phyloP scores from a whole-genome alignment of 2,888 invertebrate species.

The Cordilura impudica region DNA sequence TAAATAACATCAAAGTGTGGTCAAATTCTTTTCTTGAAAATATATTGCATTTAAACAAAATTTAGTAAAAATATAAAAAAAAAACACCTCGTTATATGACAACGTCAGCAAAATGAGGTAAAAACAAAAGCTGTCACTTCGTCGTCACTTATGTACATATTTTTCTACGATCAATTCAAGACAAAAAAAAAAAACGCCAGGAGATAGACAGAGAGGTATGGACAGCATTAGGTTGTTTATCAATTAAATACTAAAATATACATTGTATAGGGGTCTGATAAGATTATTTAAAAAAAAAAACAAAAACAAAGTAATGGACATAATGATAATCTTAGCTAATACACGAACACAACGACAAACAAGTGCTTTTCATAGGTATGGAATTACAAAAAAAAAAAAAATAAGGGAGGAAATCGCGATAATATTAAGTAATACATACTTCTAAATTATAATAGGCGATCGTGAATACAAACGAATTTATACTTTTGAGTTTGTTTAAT shows the following conservation, averaged over 20 bases:
- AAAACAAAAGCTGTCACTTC: neutral
- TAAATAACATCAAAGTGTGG: constrained; percentile 22
- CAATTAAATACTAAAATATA: constrained; percentile 8
- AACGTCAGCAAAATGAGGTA: constrained; percentile 49
- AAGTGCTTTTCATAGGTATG: too few relatives aligned
- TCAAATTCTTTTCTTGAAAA: neutral
- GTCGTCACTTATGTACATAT: constrained; percentile 1
- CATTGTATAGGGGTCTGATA: constrained; percentile 25
- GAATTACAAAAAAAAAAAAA: too few relatives aligned
- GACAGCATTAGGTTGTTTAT: constrained; percentile 34
- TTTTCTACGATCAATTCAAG: constrained; percentile 8
- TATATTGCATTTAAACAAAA: constrained; percentile 12
- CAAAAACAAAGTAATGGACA: neutral
- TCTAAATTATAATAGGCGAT: too few relatives aligned
- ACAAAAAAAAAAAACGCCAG: neutral
- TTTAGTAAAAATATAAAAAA: too few relatives aligned
- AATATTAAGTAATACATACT: too few relatives aligned
- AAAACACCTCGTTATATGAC: constrained; percentile 22
- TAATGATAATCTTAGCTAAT: neutral
- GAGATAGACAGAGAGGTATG: neutral
- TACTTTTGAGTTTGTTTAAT: too few relatives aligned
- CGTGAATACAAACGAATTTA: too few relatives aligned
- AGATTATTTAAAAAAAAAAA: constrained; percentile 4
- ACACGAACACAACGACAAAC: neutral
- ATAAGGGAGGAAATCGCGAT: too few relatives aligned